Evolutionary conservation across 1,140 invertebrate species (phyloP), one percentile per base, ranked within the genome.

Genomic region (Meteorus sp.): DNA sequence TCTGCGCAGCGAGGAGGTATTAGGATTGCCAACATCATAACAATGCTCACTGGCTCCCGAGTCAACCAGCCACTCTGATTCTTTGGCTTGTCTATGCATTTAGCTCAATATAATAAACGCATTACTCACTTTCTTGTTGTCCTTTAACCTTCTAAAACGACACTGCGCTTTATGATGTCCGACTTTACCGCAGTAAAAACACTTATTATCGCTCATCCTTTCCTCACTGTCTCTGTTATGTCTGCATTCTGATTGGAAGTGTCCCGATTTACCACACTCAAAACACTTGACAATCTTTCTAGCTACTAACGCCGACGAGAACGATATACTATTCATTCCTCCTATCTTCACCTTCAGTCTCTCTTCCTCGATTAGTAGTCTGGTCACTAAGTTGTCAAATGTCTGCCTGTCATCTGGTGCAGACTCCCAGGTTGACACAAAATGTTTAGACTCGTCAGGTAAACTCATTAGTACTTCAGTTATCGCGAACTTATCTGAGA

Each of bases 381-480:
- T 61, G 4, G 68, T 61, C 0, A 60, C 62, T 4, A 75, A 55
- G 11, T 76, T 61, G 15, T 66, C 53, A 4, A 67, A 48, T n/a
- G 64, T 73, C 56, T 67, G 65, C 6, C 60, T 45, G 11, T 44
- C 33, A 15, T 9, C 25, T 13, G 55, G 35, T 2, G 62, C 67
- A 27, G 66, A 68, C 19, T 75, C 72, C 73, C 75, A 77, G 0
- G 73, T 74, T n/a, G 65, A 70, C 3, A 69, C 41, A 60, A 77
- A 77, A 59, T 74, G 68, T 33, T 66, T 64, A 22, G 61, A 69
- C 2, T 60, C 37, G 15, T 62, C 56, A 15, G 71, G 73, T n/a
- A 75, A 44, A 8, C 66, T 58, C 62, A 71, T 70, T n/a, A 72
- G 31, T 37, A 73, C 65, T 61, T 74, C 71, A 2, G 67, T 73